Base-by-base conservation (phyloP, 2,113 vertebrate species). In the Peromyscus maniculatus region DNA sequence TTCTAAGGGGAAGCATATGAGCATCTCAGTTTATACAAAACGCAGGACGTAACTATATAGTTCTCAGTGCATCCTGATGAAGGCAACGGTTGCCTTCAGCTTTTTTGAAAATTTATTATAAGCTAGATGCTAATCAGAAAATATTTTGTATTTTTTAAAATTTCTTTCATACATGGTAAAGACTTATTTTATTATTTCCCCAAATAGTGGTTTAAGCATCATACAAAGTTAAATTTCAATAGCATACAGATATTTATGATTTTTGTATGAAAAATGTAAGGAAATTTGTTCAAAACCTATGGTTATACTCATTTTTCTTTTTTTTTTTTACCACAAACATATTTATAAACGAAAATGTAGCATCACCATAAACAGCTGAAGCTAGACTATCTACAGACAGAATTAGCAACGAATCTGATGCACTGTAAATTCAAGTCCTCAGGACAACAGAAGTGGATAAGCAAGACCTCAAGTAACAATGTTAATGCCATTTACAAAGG, bases 341-440 rank as follows among this genome's bases (percentile, higher is more conserved):
- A 99, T 99, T 99, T 98, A 99, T 99, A 98, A 99, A 99, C 98
- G 94, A 99, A 99, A 99, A 98, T 98, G 97, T 98, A 98, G 99
- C 99, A 99, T 99, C 99, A 99, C 98, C 99, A 99, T 99, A 99
- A 99, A 99, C 99, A 99, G 98, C 98, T 99, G 99, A 99, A 99
- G 99, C 99, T 99, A 99, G 99, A 99, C 99, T 99, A 99, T 99
- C 99, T 99, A 99, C 99, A 99, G 99, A 99, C 99, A 98, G 99
- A 99, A 99, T 99, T 97, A 99, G 99, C 99, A 99, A 99, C 99
- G 98, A 98, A 99, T 99, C 96, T 98, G 99, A 99, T 99, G 99
- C 99, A 99, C 99, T 99, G 98, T 99, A 99, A 99, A 99, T 99
- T 99, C 99, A 99, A 99, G 99, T 99, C 99, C 99, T 98, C 99